Percentiles rank a stretch among this genome's conserved stretches.
Conservation (phyloP, 2,888 invertebrate genomes). For the Nemapogon koenigi region DNA sequence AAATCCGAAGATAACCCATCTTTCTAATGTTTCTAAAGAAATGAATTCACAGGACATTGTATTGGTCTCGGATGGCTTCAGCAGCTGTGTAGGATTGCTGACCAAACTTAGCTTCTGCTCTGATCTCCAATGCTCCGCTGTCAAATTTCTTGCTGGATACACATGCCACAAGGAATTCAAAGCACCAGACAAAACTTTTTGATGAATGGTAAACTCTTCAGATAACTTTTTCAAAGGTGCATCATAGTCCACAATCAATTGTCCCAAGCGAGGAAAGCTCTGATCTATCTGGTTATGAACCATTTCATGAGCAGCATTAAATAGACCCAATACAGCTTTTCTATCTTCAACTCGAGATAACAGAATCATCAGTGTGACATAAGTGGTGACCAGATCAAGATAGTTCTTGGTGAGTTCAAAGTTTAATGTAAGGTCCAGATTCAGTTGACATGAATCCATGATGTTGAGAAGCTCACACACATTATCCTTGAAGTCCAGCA, state of each 20-base stretch:
- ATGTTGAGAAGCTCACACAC: slow-evolving; percentile 90
- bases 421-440: slow-evolving; percentile 93
- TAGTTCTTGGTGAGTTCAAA: slow-evolving; percentile 96
- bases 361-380: slow-evolving; percentile 95
- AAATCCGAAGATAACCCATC: slow-evolving; percentile 97
- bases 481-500: slow-evolving; percentile 96
- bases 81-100: slow-evolving; percentile 90
- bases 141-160: slow-evolving; percentile 87
- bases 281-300: slow-evolving; percentile 88
- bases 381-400: slow-evolving; percentile 92
- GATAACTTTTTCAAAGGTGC: slow-evolving; percentile 92
- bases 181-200: slow-evolving; percentile 84
- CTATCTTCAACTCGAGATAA: slow-evolving; percentile 98
- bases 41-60: slow-evolving; percentile 98
- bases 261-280: slow-evolving; percentile 94
- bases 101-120: slow-evolving; percentile 93
- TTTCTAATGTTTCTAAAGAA: slow-evolving; percentile 92
- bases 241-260: slow-evolving; percentile 98
- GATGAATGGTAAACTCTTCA: slow-evolving; percentile 96
- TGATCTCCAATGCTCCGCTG: slow-evolving; percentile 93
- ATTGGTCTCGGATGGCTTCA: slow-evolving; percentile 94
- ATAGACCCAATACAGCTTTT: slow-evolving; percentile 95
- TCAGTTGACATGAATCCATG: slow-evolving; percentile 95
- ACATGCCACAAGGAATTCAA: slow-evolving; percentile 87
- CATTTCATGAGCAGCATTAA: slow-evolving; percentile 98